Conservation (phyloP, 2,113 vertebrate species). For the Naja naja region DNA sequence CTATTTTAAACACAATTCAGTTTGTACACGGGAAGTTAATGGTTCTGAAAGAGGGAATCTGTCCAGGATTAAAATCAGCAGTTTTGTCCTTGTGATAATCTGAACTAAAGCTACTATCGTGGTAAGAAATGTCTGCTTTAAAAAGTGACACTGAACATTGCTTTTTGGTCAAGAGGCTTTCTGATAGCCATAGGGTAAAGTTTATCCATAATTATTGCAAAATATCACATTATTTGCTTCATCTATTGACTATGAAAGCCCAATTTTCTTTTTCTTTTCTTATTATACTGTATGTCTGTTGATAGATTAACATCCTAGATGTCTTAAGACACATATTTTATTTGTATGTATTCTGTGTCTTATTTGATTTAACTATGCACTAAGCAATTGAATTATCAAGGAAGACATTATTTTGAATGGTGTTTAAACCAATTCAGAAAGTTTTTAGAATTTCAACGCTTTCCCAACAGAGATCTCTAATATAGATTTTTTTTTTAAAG, state of each 20-base stretch:
- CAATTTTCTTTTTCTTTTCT: slow-evolving; percentile 30
- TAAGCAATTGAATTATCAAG: neutral
- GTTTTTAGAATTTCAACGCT: neutral
- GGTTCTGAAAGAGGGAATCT: neutral
- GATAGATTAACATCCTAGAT: slow-evolving; percentile 11
- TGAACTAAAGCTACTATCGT: slow-evolving; percentile 21
- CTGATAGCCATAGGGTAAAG: slow-evolving; percentile 51
- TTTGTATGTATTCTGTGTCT: neutral
- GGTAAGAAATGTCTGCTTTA: slow-evolving; percentile 13
- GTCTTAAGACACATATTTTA: slow-evolving; percentile 21
- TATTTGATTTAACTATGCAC: neutral
- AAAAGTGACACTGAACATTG: slow-evolving; percentile 56
- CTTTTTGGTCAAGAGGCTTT: slow-evolving; percentile 64
- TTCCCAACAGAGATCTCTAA: neutral
- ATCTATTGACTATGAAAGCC: slow-evolving; percentile 27
- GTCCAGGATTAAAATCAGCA: slow-evolving; percentile 18
- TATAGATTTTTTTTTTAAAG: no score
- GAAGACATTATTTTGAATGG: slow-evolving; percentile 24
- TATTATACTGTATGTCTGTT: slow-evolving; percentile 16
- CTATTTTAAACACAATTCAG: neutral
- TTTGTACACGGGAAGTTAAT: neutral
- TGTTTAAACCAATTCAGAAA: neutral
- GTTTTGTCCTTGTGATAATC: slow-evolving; percentile 11
- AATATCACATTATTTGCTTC: slow-evolving; percentile 49
- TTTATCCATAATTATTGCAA: slow-evolving; percentile 35